Evolutionary conservation across 92 coral and sea anemone species (phyloP), one percentile per base, ranked within the genome.

Genomic region (Zoanthus sansibaricus): DNA sequence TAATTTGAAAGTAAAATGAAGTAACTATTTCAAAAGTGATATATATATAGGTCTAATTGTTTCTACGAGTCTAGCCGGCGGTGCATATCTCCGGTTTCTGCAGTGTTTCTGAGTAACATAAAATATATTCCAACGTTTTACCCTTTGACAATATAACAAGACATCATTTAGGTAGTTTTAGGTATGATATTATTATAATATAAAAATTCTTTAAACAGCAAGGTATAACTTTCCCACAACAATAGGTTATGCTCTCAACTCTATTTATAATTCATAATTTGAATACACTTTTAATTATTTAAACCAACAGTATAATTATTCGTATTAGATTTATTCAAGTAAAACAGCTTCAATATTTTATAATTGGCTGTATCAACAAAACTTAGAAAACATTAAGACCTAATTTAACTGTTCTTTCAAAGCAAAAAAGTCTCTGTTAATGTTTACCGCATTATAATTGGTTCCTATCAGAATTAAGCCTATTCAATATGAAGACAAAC

Each of bases 261-360:
- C 42, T 37, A 37, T 2, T 21, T 52, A 49, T 49, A 49, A 11
- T 76, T 76, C 45, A 49, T 16, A 76, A 49, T 48, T 56, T 49
- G 82, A 76, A 76, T 21, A 18, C 7, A 52, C 21, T 56, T 76
- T 76, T 51, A 76, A 52, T 32, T 76, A 51, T 52, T 1, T 31
- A 76, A 31, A 76, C 15, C 30, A 17, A 25, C 46, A 30, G 74
- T 12, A 10, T 69, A 20, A 80, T 80, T 80, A 78, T 49, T 71
- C 51, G 62, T 31, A 21, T 47, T 6, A 10, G 55, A 46, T 11
- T 66, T 58, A 80, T 47, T 66, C 75, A 80, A 45, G 61, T 71
- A 80, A 80, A 67, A 80, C 85, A 66, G 47, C n/a, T 74, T 16
- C 85, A 80, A 80, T 80, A 80, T 67, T 45, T 75, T 0, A 64